phyloP scores from a whole-genome alignment of 2,113 vertebrate species.

The Eclectus roratus region DNA sequence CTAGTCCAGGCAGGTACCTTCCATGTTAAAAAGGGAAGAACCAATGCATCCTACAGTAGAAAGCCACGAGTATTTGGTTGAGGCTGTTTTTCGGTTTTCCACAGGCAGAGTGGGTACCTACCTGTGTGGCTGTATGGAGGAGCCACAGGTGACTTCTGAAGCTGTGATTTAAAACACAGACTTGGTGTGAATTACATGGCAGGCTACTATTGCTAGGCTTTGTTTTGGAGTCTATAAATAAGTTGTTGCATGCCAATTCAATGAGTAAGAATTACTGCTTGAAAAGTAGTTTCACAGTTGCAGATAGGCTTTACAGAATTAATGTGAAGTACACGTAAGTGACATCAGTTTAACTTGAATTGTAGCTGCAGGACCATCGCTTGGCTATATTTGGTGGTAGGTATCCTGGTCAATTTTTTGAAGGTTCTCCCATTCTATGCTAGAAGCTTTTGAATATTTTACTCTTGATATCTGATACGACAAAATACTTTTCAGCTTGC shows the following conservation, averaged over 20 bases:
- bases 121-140: not conserved
- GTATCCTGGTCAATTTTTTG: not conserved
- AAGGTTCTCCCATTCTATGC: not conserved
- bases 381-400: not conserved
- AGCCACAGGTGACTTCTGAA: not conserved
- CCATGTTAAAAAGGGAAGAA: not conserved
- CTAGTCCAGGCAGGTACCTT: not conserved
- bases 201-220: conserved; percentile 16
- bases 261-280: conserved; percentile 28
- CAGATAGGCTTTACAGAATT: not conserved
- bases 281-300: not conserved
- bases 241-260: conserved; percentile 9
- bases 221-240: conserved; percentile 51
- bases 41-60: not conserved
- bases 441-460: not conserved
- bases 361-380: not conserved
- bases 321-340: not conserved
- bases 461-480: not conserved
- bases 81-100: not conserved
- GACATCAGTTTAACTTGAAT: not conserved
- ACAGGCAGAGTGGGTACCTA: not conserved
- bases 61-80: not conserved
- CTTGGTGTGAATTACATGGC: not conserved
- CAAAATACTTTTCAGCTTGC: not conserved
- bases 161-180: not conserved